Evolutionary conservation across 2,113 vertebrate species (phyloP), one percentile per base, ranked within the genome.

Genomic region (Passer montanus): DNA sequence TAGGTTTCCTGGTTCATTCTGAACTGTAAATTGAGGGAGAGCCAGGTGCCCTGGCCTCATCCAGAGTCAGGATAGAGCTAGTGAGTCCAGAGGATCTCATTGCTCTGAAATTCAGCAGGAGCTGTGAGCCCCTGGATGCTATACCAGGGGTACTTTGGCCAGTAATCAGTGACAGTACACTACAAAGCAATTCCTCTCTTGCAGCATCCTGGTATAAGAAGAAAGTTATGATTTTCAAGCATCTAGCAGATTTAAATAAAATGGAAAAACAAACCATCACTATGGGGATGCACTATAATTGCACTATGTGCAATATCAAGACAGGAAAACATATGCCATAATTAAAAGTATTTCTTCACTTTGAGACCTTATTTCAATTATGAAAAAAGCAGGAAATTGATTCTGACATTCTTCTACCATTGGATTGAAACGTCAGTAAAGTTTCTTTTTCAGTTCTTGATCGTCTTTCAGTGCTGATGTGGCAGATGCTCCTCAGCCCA

Each of bases 11-110:
- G 80, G 79, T 95, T 92, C 66, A 66, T 88, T 88, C 88, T 80
- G 85, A 88, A 43, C 88, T 84, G 63, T 69, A 55, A 92, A 62
- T n/a, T 94, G 90, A 93, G 35, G 72, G 72, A 88, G 49, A 94
- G 88, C 82, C 95, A 94, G 95, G 90, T 93, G 90, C 59, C 67
- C 62, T 88, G 92, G 88, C 85, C 46, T 90, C 85, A 92, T 83
- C 67, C 63, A 69, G 79, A 68, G 31, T 76, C 67, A 66, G 46
- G 75, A 66, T 3, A 63, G 68, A 63, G 83, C 76, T 88, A 58
- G 28, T 7, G 43, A 88, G 39, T 23, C 18, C 20, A 9, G 10
- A 28, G n/a, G 49, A 77, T 69, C 46, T 44, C 49, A 1, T 24
- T 23, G 46, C 37, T 0, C 0, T 22, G 53, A 37, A 63, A 56